Evolutionary conservation across 2,113 vertebrate species (phyloP), one percentile per base, ranked within the genome.

Genomic region (Nothocercus julius): DNA sequence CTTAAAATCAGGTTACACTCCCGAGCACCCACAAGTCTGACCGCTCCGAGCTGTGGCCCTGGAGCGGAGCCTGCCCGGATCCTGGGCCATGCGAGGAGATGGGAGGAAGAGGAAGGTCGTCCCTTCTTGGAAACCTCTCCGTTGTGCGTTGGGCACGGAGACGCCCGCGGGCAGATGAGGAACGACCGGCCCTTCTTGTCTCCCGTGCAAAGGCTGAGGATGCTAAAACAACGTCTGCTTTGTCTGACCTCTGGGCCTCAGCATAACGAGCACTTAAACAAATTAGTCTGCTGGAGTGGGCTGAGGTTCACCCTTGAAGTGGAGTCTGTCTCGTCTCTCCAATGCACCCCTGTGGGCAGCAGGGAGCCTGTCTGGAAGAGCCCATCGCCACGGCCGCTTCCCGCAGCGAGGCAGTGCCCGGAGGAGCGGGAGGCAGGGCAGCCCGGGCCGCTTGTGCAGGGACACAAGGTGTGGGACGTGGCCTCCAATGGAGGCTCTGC

Each of bases 401-500:
- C 9, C 20, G 2, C n/a, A 22, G 2, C 0, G 1, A 36, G 66
- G n/a, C 40, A 18, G 34, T 34, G 13, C 18, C 34, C 64, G 58
- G 34, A 25, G 11, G 24, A 90, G 34, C 42, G 83, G 32, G 40
- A 6, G n/a, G 25, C 34, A 54, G 25, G 22, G 13, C 8, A 15
- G 34, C 58, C 75, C 69, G 30, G 13, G 2, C 19, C 3, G 1
- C n/a, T 73, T 28, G 53, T 22, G 16, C 22, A 72, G 20, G 69
- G 49, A 67, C 30, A 3, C 1, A 0, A 17, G 54, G 18, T 62
- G 28, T 0, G 0, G 87, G 47, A 38, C 24, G 22, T 8, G 7
- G 40, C 34, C 38, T 82, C 2, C 2, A 68, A 38, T 28, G 27
- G 25, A 89, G 70, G 34, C 27, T 86, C 36, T 86, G 84, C 59